These are phyloP conservation scores for Meteorus sp. DNA, from an alignment of 1,140 invertebrate species.

Conservation along the genomic window DNA sequence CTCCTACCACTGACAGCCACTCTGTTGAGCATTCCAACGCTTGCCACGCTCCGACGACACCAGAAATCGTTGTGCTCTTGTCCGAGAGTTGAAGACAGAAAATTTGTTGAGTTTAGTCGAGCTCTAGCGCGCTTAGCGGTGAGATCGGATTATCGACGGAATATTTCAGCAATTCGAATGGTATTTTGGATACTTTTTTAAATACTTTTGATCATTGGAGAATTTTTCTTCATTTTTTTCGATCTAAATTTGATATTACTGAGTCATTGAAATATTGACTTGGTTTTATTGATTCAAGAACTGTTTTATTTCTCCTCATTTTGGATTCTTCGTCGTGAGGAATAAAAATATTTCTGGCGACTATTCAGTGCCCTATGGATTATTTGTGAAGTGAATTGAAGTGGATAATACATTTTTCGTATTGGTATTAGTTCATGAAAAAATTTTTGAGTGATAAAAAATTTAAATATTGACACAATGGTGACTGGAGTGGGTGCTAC, in stretches of 20 bases:
- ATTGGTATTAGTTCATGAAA: background rate
- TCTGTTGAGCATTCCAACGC: conserved; percentile 46
- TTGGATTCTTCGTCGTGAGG: too few species aligned
- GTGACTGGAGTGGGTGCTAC: conserved; percentile 57
- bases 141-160: conserved; percentile 35
- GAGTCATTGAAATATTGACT: too few species aligned
- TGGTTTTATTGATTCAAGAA: too few species aligned
- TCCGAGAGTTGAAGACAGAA: conserved; percentile 18
- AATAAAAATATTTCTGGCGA: too few species aligned
- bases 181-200: too few species aligned
- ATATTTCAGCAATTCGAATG: too few species aligned
- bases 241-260: too few species aligned
- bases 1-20: conserved; percentile 16
- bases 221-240: too few species aligned
- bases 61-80: conserved; percentile 45
- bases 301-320: too few species aligned
- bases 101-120: conserved; percentile 50
- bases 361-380: conserved; percentile 23
- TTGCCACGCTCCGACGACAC: conserved; percentile 40
- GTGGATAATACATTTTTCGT: conserved; percentile 3
- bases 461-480: conserved; percentile 36
- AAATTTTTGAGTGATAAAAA: conserved; percentile 16
- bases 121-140: conserved; percentile 45
- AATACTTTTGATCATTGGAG: too few species aligned
- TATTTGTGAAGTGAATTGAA: conserved; percentile 26